Base-by-base conservation (phyloP, 2,888 invertebrate species). In the Microctonus hyperodae region DNA sequence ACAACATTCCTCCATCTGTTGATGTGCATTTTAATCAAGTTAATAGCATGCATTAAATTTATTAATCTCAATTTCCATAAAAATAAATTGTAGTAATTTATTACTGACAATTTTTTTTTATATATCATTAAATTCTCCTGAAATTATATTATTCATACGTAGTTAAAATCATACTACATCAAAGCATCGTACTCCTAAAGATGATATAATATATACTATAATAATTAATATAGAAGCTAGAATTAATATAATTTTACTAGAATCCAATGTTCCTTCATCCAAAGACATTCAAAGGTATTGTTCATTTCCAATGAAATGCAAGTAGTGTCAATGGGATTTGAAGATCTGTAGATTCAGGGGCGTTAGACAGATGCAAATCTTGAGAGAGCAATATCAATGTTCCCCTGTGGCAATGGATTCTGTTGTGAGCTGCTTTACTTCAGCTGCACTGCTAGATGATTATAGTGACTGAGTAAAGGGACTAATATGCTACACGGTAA, bases 41-140 rank as follows among this genome's bases (percentile, higher is more conserved):
- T 81, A 81, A 82, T 82, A 81, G 20, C 44, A 44, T 78, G 79
- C 74, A 73, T 73, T 78, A 78, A 71, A 73, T 76, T 76, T 78
- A 81, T 81, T 81, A 80, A 81, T 81, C 81, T 80, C 79, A 77
- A 81, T 81, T 78, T 73, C 68, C 61, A 65, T 69, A 62, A 64
- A 53, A 20, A 22, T 44, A 64, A 28, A 31, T 20, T 31, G n/a
- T n/a, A 48, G 57, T 9, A 22, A 35, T 11, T 7, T 22, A 31
- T 35, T 62, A 40, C 35, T 22, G 9, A 13, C 53, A 53, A 23
- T 23, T 28, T 63, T 35, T 35, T 31, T 44, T n/a, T 40, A n/a
- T n/a, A n/a, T n/a, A n/a, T n/a, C n/a, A n/a, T n/a, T n/a, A n/a
- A n/a, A n/a, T n/a, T n/a, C n/a, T n/a, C n/a, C n/a, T n/a, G n/a